Evolutionary conservation across 2,113 vertebrate species (phyloP).

Genomic region (Boleophthalmus pectinirostris): DNA sequence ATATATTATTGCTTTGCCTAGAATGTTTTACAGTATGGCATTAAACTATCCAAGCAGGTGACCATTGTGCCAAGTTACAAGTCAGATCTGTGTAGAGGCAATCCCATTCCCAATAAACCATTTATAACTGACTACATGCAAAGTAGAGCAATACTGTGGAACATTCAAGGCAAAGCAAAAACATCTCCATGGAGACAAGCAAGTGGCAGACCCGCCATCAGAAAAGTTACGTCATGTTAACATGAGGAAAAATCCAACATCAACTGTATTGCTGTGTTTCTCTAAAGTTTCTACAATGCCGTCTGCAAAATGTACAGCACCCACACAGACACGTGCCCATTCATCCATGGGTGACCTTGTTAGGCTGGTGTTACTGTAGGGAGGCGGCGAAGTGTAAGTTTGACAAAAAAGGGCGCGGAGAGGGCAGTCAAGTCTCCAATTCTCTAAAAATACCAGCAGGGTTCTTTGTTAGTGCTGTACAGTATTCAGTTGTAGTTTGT

Average conservation of each 20-base stretch:
- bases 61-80: no score
- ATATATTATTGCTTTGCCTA: no score
- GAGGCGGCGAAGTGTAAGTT: neutral
- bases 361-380: neutral
- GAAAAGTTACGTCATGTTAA: neutral
- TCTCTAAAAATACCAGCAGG: slow-evolving; percentile 8
- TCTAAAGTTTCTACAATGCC: neutral
- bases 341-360: slow-evolving; percentile 17
- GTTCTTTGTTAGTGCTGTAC: slow-evolving; percentile 1
- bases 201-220: neutral
- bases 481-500: slow-evolving; percentile 14
- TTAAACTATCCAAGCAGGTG: no score
- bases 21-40: no score
- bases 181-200: neutral
- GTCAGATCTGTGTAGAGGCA: no score
- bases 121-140: no score
- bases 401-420: neutral
- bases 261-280: neutral
- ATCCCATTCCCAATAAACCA: no score
- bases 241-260: neutral
- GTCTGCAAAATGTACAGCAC: neutral
- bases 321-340: neutral
- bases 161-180: no score
- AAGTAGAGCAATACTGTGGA: no score
- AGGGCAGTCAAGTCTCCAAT: neutral